Conservation (phyloP, 2,797 vertebrate genomes). For the Gallinago nigripennis region DNA sequence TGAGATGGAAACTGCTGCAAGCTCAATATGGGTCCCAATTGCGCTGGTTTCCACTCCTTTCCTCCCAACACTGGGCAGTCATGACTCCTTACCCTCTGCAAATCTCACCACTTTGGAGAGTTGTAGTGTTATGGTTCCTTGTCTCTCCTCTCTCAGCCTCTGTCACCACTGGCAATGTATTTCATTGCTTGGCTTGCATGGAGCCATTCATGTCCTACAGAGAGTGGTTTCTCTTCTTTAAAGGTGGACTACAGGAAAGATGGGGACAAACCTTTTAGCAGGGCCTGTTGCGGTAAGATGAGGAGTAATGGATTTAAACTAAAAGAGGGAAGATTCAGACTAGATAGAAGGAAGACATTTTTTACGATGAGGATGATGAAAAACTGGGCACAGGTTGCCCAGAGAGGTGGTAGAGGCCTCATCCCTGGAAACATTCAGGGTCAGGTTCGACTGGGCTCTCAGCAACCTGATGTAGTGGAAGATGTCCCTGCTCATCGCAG, state of each 20-base stretch:
- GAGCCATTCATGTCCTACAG: background rate
- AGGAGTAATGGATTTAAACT: background rate
- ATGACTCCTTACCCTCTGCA: background rate
- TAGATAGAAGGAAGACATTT: background rate
- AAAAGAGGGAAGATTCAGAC: background rate
- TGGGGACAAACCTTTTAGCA: background rate
- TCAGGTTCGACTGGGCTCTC: background rate
- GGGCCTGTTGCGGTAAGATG: background rate
- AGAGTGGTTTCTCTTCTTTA: background rate
- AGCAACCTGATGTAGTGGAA: background rate
- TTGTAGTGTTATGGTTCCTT: background rate
- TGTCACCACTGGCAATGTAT: background rate
- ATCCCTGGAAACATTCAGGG: background rate
- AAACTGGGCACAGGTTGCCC: fast-evolving
- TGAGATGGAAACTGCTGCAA: background rate
- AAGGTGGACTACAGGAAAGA: background rate
- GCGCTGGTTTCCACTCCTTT: background rate
- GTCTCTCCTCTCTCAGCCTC: background rate
- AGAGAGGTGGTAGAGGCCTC: background rate
- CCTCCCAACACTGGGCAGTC: fast-evolving
- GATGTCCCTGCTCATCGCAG: background rate
- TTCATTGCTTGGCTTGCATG: fast-evolving
- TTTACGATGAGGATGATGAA: fast-evolving
- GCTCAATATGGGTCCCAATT: background rate
- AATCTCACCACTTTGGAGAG: background rate